Conservation (phyloP, 2,113 vertebrate species). For the Apteryx owenii region DNA sequence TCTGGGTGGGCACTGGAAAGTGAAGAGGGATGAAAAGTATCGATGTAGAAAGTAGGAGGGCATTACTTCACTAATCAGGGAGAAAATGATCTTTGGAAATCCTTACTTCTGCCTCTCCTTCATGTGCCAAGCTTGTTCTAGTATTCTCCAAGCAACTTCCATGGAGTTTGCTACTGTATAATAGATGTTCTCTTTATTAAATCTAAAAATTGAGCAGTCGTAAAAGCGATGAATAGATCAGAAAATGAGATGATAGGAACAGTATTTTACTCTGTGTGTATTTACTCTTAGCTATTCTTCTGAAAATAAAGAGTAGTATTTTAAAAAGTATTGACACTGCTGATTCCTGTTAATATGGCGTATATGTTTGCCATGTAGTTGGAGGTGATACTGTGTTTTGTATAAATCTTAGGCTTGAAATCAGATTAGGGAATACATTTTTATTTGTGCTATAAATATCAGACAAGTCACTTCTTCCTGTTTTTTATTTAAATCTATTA, state of each 20-base stretch:
- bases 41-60: not conserved
- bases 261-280: not conserved
- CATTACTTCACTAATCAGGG: not conserved
- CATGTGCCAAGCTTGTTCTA: not conserved
- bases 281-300: not conserved
- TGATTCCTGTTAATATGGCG: not conserved
- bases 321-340: not conserved
- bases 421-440: not conserved
- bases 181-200: not conserved
- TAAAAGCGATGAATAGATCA: not conserved
- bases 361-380: not conserved
- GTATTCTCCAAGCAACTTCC: not conserved
- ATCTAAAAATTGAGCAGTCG: not conserved
- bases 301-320: not conserved
- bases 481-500: not conserved
- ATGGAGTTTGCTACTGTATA: not conserved
- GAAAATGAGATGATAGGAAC: not conserved
- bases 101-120: not conserved
- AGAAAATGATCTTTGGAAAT: not conserved
- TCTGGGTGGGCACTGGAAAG: not conserved
- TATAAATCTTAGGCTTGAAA: not conserved
- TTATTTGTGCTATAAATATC: not conserved
- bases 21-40: not conserved
- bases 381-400: not conserved
- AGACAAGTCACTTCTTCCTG: not conserved